These are phyloP conservation scores for Chamaea fasciata DNA, from an alignment of 2,113 vertebrate species.

Conservation along the genomic window DNA sequence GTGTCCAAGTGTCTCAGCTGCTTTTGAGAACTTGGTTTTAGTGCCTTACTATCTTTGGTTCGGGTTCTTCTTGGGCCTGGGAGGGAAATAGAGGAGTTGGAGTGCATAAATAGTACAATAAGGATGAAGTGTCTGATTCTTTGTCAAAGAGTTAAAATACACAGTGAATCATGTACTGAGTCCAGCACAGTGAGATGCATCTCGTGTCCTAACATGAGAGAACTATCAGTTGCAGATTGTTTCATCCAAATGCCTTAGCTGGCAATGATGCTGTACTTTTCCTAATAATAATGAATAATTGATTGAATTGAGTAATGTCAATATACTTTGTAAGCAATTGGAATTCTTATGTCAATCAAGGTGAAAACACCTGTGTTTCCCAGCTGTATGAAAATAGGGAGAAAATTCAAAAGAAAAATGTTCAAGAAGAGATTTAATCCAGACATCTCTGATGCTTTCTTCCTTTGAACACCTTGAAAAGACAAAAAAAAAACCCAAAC, in stretches of 20 bases:
- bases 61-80: neutral
- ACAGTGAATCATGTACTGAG: neutral
- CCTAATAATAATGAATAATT: neutral
- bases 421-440: neutral
- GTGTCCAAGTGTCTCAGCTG: neutral
- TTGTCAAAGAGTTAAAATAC: neutral
- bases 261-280: neutral
- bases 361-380: neutral
- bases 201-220: fast-evolving
- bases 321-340: neutral
- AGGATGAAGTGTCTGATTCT: neutral
- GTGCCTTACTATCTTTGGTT: neutral
- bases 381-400: neutral
- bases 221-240: neutral
- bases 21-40: neutral
- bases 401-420: neutral
- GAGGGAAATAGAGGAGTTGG: neutral
- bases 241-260: neutral
- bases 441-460: neutral
- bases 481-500: neutral
- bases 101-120: neutral
- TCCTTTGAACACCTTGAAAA: neutral
- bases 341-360: neutral
- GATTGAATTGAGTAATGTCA: neutral
- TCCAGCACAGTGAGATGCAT: neutral